These are phyloP conservation scores for Lottia scabra DNA, from an alignment of 2,888 invertebrate species.

Conservation along the genomic window DNA sequence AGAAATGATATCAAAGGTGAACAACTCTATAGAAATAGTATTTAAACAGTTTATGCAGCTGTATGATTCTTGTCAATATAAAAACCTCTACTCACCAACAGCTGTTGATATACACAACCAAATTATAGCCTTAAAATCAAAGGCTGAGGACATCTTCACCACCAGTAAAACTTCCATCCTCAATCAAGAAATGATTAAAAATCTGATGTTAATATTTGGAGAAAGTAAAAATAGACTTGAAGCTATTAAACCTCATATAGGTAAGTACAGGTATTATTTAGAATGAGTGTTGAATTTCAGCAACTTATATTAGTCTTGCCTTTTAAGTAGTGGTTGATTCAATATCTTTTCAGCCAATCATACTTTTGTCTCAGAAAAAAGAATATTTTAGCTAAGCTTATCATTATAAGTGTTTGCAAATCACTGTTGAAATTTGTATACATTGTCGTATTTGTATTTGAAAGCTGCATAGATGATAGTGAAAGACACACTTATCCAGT, in stretches of 20 bases:
- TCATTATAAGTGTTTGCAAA: too few species aligned
- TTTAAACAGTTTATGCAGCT: background rate
- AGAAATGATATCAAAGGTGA: background rate
- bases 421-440: too few species aligned
- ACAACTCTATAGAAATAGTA: background rate
- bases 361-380: too few species aligned
- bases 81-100: background rate
- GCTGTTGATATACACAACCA: background rate
- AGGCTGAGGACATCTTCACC: background rate
- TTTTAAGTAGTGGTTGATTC: too few species aligned
- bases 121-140: background rate
- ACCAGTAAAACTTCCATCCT: background rate
- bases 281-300: too few species aligned
- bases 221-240: constrained; percentile 4
- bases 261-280: background rate
- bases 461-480: too few species aligned
- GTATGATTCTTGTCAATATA: background rate
- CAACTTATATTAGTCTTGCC: too few species aligned
- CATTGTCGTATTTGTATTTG: too few species aligned
- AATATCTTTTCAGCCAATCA: too few species aligned
- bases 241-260: background rate
- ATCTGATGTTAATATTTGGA: constrained; percentile 6
- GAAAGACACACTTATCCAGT: too few species aligned
- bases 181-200: background rate
- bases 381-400: too few species aligned